phyloP scores from a whole-genome alignment of 2,797 vertebrate species.

The Hemitrygon akajei region DNA sequence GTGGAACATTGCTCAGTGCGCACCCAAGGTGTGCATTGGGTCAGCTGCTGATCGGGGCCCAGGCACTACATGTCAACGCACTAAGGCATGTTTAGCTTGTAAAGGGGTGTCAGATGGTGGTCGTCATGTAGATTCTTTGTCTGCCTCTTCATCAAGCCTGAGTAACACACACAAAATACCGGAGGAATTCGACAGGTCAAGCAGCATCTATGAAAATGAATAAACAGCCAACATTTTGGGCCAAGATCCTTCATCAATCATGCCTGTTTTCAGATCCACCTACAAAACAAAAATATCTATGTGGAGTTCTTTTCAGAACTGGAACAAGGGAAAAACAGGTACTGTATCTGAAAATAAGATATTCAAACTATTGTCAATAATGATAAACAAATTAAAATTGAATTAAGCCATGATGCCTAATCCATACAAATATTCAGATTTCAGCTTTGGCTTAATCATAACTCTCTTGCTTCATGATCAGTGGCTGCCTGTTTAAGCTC shows the following conservation, averaged over 20 bases:
- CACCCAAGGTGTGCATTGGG: too few relatives aligned
- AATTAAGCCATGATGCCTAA: background rate
- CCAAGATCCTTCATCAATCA: background rate
- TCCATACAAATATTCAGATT: background rate
- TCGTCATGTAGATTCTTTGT: too few relatives aligned
- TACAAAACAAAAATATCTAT: background rate
- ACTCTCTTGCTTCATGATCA: too few relatives aligned
- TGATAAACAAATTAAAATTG: background rate
- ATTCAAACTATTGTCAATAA: background rate
- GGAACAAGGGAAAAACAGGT: background rate
- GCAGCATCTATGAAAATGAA: too few relatives aligned
- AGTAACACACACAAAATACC: too few relatives aligned
- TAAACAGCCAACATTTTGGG: too few relatives aligned
- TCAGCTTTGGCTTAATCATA: too few relatives aligned
- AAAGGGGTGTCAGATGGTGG: background rate
- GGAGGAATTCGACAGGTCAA: too few relatives aligned
- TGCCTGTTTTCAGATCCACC: background rate
- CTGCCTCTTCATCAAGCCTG: background rate
- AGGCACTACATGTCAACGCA: background rate
- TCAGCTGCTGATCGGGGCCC: too few relatives aligned
- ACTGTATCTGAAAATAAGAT: background rate
- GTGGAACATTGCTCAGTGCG: too few relatives aligned
- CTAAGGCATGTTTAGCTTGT: background rate
- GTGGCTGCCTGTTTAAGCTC: too few relatives aligned
- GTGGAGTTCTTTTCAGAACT: background rate